Evolutionary conservation across 2,888 invertebrate genomes (phyloP), one percentile per base, ranked within the genome.

Genomic region (Euplexia lucipara): DNA sequence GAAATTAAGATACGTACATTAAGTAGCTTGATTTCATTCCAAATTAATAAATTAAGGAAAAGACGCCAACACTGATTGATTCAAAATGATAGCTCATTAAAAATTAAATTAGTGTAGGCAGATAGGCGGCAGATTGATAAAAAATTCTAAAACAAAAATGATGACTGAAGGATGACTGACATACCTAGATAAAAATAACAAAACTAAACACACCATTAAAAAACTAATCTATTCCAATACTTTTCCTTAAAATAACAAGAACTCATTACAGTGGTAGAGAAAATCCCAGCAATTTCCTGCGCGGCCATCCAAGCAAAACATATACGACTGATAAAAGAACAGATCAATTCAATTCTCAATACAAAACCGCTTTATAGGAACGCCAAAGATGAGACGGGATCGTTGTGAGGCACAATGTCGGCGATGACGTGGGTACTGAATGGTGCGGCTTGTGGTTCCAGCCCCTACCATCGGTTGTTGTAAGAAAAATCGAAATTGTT

Each of bases 361-460:
- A 93, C 91, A 92, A 92, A 92, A 88, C 91, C 79, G 88, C 89
- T 92, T 92, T 91, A 91, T 91, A 90, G 85, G 79, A 77, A 79
- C 68, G 85, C 85, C 88, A 86, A 88, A 87, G 88, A 92, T 89
- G 90, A 89, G 88, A 83, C 83, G 84, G 73, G 70, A 63, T 65
- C 84, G 86, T 84, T 85, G 88, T 89, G 86, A 81, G 83, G 86
- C 86, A 86, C 88, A 86, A 87, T 90, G 89, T 88, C 86, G 85
- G 75, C 85, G 87, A 90, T 90, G 91, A 89, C 89, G 87, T 83
- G 87, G 90, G 86, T 86, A 83, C 83, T 78, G 83, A 80, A 84
- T 82, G 83, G 83, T 82, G 83, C 81, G 77, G 83, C 84, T 79
- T 78, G 79, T 74, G 79, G 70, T 61, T 53, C 18, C 14, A 5